A percentile compares a stretch with the other conserved stretches of the same genome.
These are phyloP conservation scores for Tachysurus vachellii DNA, from an alignment of 2,113 vertebrate genomes.

Conservation along the genomic window DNA sequence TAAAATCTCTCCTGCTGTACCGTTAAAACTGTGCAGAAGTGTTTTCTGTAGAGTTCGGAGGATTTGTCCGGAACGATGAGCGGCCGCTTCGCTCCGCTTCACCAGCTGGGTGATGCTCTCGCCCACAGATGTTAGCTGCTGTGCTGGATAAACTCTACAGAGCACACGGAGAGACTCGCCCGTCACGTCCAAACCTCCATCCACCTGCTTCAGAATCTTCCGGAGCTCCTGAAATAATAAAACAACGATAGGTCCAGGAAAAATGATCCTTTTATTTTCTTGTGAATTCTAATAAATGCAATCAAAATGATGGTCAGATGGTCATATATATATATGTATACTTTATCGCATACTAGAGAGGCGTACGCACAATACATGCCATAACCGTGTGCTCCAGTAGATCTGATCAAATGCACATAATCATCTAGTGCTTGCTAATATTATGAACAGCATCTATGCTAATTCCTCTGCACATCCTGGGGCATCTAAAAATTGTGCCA, in stretches of 20 bases:
- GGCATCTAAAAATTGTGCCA: too few species aligned
- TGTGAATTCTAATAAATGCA: too few species aligned
- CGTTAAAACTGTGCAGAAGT: slow-evolving; percentile 82
- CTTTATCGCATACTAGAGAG: too few species aligned
- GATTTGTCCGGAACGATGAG: slow-evolving; percentile 78
- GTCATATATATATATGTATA: too few species aligned
- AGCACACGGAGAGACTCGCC: slow-evolving; percentile 83
- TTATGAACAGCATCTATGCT: too few species aligned
- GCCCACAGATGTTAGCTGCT: slow-evolving; percentile 82
- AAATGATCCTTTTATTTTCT: not conserved
- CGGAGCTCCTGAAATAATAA: slow-evolving; percentile 77
- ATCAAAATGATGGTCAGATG: too few species aligned
- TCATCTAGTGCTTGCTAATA: too few species aligned
- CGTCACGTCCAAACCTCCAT: slow-evolving; percentile 77
- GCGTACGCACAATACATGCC: too few species aligned
- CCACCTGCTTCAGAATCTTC: slow-evolving; percentile 81
- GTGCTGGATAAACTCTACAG: slow-evolving; percentile 84
- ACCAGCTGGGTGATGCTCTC: slow-evolving; percentile 78
- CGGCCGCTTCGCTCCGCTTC: slow-evolving; percentile 83
- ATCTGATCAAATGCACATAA: too few species aligned
- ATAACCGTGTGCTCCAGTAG: too few species aligned
- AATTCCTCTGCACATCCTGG: too few species aligned
- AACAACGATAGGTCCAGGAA: too few species aligned
- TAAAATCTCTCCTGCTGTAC: slow-evolving; percentile 60
- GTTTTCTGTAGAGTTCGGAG: slow-evolving; percentile 81